These are phyloP conservation scores for Isurus oxyrinchus DNA, from an alignment of 2,113 vertebrate species.

Conservation along the genomic window DNA sequence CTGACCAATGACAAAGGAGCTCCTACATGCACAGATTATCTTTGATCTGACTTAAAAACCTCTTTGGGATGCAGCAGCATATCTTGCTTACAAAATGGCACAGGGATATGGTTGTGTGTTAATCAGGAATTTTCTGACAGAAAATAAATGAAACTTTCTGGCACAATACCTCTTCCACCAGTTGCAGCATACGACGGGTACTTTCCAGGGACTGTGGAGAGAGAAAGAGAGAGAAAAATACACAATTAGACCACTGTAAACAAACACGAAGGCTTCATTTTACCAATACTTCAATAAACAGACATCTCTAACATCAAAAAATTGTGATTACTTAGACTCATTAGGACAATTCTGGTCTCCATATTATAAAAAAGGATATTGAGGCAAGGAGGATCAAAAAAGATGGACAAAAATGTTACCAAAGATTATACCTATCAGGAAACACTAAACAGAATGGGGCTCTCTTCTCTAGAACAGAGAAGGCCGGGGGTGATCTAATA, in stretches of 20 bases:
- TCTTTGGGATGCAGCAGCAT: not conserved
- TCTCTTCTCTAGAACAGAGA: not conserved
- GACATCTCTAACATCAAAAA: not conserved
- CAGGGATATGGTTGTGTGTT: not conserved
- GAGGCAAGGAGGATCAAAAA: not conserved
- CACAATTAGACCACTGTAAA: not conserved
- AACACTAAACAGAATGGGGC: not conserved
- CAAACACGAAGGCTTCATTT: not conserved
- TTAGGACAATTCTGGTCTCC: not conserved
- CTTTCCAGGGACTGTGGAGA: conserved; percentile 62
- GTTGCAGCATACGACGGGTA: conserved; percentile 61
- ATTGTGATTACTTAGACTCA: not conserved
- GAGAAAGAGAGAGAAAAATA: conserved; percentile 1
- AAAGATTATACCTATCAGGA: not conserved
- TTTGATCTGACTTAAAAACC: not conserved
- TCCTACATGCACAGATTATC: not conserved
- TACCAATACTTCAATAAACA: not conserved
- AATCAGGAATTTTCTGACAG: not conserved
- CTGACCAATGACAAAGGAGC: not conserved
- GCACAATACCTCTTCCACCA: conserved; percentile 61
- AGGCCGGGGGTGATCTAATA: not conserved
- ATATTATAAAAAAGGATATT: not conserved
- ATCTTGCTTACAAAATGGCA: not conserved
- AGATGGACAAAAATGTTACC: not conserved
- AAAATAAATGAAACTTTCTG: not conserved